Evolutionary conservation across 2,797 vertebrate genomes (phyloP).

Genomic region (Phalanger gymnotis): DNA sequence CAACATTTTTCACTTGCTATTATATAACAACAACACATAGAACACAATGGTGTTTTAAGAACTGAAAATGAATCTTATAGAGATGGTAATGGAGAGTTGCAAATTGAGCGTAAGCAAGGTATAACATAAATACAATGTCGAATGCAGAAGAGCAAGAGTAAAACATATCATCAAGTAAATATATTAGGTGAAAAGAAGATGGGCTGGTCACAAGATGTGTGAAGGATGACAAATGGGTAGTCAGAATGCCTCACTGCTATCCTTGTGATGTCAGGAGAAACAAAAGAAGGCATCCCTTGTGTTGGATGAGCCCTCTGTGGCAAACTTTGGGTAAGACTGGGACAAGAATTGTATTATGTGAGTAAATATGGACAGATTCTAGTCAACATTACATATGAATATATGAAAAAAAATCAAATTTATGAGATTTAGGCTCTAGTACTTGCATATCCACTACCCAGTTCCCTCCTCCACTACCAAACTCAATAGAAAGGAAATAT

Average conservation of each 20-base stretch:
- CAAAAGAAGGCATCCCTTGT: background rate
- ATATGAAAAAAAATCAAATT: background rate
- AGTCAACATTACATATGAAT: background rate
- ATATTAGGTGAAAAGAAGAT: background rate
- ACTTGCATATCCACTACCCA: background rate
- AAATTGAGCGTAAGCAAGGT: background rate
- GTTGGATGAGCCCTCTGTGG: background rate
- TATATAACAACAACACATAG: background rate
- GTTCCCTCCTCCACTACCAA: background rate
- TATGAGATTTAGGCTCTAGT: background rate
- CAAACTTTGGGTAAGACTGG: background rate
- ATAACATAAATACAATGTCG: background rate
- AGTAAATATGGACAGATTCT: background rate
- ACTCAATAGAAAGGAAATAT: background rate
- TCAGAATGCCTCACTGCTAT: background rate
- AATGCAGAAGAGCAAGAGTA: background rate
- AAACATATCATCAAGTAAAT: background rate
- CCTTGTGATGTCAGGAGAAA: background rate
- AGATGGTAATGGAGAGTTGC: background rate
- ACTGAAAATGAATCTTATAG: background rate
- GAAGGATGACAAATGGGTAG: background rate
- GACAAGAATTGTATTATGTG: background rate
- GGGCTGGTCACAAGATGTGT: too few relatives aligned
- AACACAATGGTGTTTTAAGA: background rate
- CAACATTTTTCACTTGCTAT: background rate